Conservation (phyloP, 2,797 vertebrate genomes). For the Gallinago stenura region DNA sequence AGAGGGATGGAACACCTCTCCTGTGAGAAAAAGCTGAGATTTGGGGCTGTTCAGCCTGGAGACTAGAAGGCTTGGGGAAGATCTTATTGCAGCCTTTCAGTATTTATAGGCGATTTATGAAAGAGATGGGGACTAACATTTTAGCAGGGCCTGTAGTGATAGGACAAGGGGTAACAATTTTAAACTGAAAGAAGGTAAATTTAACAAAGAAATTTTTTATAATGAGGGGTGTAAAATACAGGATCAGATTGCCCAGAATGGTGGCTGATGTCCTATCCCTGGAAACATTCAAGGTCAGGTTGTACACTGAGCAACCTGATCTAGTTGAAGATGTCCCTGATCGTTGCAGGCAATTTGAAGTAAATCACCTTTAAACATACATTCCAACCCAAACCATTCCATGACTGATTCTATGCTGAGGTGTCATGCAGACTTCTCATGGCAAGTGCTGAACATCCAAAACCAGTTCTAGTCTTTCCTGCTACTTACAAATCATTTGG, state of each 20-base stretch:
- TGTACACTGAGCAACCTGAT: not conserved
- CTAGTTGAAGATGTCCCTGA: not conserved
- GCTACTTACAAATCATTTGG: not conserved
- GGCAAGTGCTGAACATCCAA: not conserved
- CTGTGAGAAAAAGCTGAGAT: not conserved
- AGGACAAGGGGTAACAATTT: not conserved
- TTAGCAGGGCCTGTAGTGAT: not conserved
- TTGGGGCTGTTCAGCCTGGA: not conserved
- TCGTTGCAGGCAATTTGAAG: not conserved
- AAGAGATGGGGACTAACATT: not conserved
- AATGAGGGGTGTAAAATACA: too few relatives aligned
- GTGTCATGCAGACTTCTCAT: not conserved
- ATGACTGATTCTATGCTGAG: not conserved
- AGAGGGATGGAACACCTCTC: not conserved
- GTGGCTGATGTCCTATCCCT: not conserved
- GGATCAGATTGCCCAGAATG: not conserved
- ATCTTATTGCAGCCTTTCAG: not conserved
- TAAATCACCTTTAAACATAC: not conserved
- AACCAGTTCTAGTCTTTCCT: not conserved
- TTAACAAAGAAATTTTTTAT: not conserved
- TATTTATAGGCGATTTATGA: not conserved
- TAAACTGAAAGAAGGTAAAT: not conserved
- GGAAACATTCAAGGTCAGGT: not conserved
- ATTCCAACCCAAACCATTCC: not conserved
- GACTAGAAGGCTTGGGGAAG: not conserved